Evolutionary conservation across 1,140 invertebrate species (phyloP), one percentile per base, ranked within the genome.

Genomic region (Heliconius melpomene): DNA sequence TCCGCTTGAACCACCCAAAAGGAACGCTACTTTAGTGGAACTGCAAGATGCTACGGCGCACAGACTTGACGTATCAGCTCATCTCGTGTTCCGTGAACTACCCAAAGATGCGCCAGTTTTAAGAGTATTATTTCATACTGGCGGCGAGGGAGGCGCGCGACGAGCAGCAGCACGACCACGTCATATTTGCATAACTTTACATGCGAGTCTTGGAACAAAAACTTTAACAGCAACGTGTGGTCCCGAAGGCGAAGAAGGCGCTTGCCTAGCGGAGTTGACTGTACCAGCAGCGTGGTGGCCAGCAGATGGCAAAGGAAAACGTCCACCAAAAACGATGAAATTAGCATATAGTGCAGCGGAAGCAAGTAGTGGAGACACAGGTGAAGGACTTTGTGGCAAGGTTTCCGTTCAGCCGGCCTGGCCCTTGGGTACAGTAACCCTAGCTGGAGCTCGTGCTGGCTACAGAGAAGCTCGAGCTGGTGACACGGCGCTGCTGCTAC

Each of bases 251-350:
- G 97, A 98, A 83, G 98, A 98, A 86, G 98, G 98, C 0, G 98
- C 98, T 1, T 99, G 98, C 86, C 94, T 99, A 66, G 98, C 98
- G 2, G 97, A 98, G 86, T 78, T 96, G 52, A 95, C 95, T 0
- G 96, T 99, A 11, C 98, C 98, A 0, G 96, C 97, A 1, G 95
- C 96, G 60, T 99, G 98, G 98, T 99, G 98, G 98, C 97, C 98
- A 29, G 95, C 97, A 0, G 95, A 95, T 83, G 95, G 96, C 11
- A 95, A 95, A 50, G 95, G 91, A 85, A 95, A 90, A 88, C 95
- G 90, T 85, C 95, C 93, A 84, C 97, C 97, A 50, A 95, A 96
- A 80, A 95, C 96, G 76, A 96, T 98, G 26, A 96, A 97, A 91
- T 95, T 98, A 7, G 96, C 97, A 2, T 98, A 98, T 88, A 97